Evolutionary conservation across 2,888 invertebrate species (phyloP).

Genomic region (Apantesis nais): DNA sequence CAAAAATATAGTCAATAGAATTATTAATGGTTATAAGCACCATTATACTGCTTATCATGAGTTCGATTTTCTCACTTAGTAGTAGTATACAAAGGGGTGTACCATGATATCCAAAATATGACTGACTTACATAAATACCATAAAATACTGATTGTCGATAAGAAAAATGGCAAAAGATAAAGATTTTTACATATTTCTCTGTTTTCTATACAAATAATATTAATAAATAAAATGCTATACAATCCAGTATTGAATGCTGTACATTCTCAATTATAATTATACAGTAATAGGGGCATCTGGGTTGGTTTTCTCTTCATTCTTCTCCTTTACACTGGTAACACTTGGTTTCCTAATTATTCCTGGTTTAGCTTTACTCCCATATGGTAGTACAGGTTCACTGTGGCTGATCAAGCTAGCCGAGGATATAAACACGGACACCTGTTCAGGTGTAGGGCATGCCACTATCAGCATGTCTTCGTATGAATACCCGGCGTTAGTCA

Average conservation of each 20-base stretch:
- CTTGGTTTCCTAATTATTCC: slow-evolving; percentile 68
- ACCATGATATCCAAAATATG: background rate
- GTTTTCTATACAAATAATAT: background rate
- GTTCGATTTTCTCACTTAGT: background rate
- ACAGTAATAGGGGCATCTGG: slow-evolving; percentile 26
- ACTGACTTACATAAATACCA: background rate
- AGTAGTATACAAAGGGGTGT: background rate
- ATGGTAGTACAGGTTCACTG: slow-evolving; percentile 76
- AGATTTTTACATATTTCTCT: background rate
- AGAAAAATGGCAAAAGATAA: background rate
- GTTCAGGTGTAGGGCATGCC: slow-evolving; percentile 96
- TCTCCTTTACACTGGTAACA: slow-evolving; percentile 67
- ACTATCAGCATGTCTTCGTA: slow-evolving; percentile 93
- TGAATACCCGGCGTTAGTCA: slow-evolving; percentile 90
- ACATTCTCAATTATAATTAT: slow-evolving; percentile 9
- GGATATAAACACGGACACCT: slow-evolving; percentile 94
- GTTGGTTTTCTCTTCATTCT: slow-evolving; percentile 39
- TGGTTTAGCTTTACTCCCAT: slow-evolving; percentile 72
- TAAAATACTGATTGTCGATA: background rate
- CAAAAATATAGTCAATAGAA: background rate
- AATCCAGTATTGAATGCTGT: background rate
- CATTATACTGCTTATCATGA: background rate
- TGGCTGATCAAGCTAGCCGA: slow-evolving; percentile 89
- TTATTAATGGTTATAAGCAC: background rate
- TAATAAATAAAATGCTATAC: background rate